Percentiles rank a stretch among this genome's conserved stretches.
These are phyloP conservation scores for Drosophila paulistorum DNA, from an alignment of 1,140 invertebrate species.

Conservation along the genomic window DNA sequence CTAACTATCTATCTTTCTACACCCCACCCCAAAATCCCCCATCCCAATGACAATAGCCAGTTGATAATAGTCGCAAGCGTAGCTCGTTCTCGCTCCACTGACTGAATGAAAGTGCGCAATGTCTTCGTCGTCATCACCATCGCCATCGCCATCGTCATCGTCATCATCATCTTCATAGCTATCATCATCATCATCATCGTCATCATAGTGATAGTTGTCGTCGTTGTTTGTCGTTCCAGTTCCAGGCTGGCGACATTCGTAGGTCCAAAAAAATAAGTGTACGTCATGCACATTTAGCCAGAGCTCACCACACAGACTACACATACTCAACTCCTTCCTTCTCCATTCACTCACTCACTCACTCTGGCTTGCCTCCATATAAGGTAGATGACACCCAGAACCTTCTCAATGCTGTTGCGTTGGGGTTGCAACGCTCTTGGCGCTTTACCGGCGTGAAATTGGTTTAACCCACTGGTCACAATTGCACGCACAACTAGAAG, in stretches of 20 bases:
- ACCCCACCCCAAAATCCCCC: neutral
- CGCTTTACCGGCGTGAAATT: slow-evolving; percentile 82
- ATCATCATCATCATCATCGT: neutral
- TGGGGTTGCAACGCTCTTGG: slow-evolving; percentile 74
- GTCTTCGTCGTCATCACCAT: slow-evolving; percentile 28
- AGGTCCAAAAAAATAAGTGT: slow-evolving; percentile 68
- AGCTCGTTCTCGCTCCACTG: slow-evolving; percentile 71
- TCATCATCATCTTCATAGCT: slow-evolving; percentile 4
- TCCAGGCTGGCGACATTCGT: slow-evolving; percentile 67
- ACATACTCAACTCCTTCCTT: neutral
- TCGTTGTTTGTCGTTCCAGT: slow-evolving; percentile 39
- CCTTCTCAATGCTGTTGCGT: slow-evolving; percentile 49
- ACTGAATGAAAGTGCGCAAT: slow-evolving; percentile 58
- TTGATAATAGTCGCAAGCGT: slow-evolving; percentile 56
- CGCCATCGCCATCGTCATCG: slow-evolving; percentile 15
- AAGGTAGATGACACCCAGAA: slow-evolving; percentile 67
- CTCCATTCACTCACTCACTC: too few relatives aligned
- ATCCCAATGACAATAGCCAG: slow-evolving; percentile 57
- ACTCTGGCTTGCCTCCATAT: slow-evolving; percentile 9
- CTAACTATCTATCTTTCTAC: neutral
- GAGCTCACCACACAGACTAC: slow-evolving; percentile 17
- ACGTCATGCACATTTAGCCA: slow-evolving; percentile 76
- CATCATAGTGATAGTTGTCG: slow-evolving; percentile 6
- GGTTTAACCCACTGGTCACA: slow-evolving; percentile 82
- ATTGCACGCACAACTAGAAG: slow-evolving; percentile 64